Conservation (phyloP, 2,113 vertebrate species). For the Xenopus laevis region DNA sequence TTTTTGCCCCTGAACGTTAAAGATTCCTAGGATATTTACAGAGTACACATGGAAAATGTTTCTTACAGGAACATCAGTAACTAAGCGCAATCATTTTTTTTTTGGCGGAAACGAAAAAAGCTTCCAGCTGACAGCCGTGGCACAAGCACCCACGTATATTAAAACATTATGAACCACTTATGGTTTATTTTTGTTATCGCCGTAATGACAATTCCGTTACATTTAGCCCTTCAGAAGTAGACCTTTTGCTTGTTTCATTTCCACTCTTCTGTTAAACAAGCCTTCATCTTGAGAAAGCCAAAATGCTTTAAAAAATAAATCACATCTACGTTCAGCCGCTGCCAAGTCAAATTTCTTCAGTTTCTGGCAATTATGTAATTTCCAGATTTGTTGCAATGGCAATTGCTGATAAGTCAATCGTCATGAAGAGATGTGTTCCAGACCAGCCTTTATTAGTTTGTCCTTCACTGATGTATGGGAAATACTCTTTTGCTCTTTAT, state of each 20-base stretch:
- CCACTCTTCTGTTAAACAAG: slow-evolving; percentile 74
- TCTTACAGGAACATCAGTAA: not conserved
- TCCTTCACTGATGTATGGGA: slow-evolving; percentile 73
- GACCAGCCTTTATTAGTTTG: slow-evolving; percentile 69
- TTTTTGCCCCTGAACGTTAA: too few relatives aligned
- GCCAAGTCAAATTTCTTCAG: slow-evolving; percentile 81
- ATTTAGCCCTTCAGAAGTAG: slow-evolving; percentile 63
- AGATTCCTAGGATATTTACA: not conserved
- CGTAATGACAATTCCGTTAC: slow-evolving; percentile 65
- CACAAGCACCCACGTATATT: slow-evolving; percentile 19
- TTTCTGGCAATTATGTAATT: slow-evolving; percentile 83
- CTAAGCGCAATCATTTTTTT: not conserved
- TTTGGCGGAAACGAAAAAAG: not conserved
- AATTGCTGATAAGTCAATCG: slow-evolving; percentile 77
- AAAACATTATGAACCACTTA: slow-evolving; percentile 25
- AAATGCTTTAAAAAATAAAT: slow-evolving; percentile 77
- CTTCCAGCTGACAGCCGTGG: slow-evolving; percentile 15
- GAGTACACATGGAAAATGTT: not conserved
- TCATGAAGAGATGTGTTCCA: slow-evolving; percentile 74
- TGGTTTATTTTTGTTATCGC: slow-evolving; percentile 71
- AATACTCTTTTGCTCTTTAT: slow-evolving; percentile 53
- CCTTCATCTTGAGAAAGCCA: slow-evolving; percentile 70
- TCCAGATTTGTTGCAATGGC: slow-evolving; percentile 71
- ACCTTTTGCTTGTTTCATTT: slow-evolving; percentile 65
- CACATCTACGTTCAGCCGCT: slow-evolving; percentile 64